Base-by-base conservation (phyloP, 2,797 vertebrate species). In the Hemibagrus guttatus region DNA sequence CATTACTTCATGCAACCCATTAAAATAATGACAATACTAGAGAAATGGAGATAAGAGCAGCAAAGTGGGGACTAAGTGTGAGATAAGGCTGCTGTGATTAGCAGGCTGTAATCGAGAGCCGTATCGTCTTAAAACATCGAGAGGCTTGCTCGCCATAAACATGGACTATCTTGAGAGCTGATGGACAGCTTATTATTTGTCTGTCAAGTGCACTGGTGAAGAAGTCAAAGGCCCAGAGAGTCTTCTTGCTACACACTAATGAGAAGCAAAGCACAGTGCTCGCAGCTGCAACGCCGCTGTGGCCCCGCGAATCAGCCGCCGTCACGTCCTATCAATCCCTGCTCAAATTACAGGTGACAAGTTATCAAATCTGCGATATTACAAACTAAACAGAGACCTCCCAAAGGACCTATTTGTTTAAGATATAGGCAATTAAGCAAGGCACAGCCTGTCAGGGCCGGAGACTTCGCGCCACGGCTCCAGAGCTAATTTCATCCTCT, bases 371-470 rank as follows among this genome's bases (percentile, higher is more conserved):
- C 88, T 86, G 87, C 84, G 81, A 88, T 89, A 91, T 91, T 90
- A 89, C 90, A 91, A 91, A 90, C 90, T 91, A 92, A 92, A 92
- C 90, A 91, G 54, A 83, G 31, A 88, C 85, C 88, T 90, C 90
- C 85, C 87, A 35, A 59, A 80, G 86, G 89, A 89, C 83, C 89
- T 90, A 92, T 90, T 90, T 86, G 84, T 89, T 89, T 88, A 91
- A 89, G 89, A 90, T 89, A 90, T 89, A 91, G 90, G 89, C 91
- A 91, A 90, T 92, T 91, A 92, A 91, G 91, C 84, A 89, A 86
- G 87, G 88, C 72, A 71, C 63, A 85, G 87, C 88, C 86, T 87
- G 91, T 91, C 88, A 88, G 82, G 82, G 84, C 86, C 63, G 78
- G 84, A 85, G 84, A 81, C 56, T 88, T 56, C 63, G 83, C 28